Base-by-base conservation (phyloP, 2,888 invertebrate species). In the Pandemis corylana region DNA sequence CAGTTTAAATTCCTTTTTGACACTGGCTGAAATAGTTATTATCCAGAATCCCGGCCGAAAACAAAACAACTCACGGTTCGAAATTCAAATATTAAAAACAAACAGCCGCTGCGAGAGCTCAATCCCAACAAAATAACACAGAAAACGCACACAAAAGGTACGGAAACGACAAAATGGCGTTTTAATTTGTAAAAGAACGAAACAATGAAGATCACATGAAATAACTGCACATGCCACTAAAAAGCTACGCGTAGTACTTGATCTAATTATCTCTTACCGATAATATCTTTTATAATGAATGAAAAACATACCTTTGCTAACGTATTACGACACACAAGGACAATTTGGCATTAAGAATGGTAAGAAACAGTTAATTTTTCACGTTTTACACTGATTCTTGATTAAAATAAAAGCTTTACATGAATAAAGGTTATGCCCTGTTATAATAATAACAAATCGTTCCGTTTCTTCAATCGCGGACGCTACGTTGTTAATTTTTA, bases 151-250 rank as follows among this genome's bases (percentile, higher is more conserved):
- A 28, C 28, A 53, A 69, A 71, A 61, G 51, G 36, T 49, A 53
- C 71, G 64, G 80, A 81, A 84, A 76, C 69, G 70, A 77, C 90
- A 92, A 92, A 92, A 92, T 92, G 92, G 92, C 92, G 91, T 85
- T 75, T 85, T 85, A 85, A 86, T 86, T 85, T 82, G 83, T 85
- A 87, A 89, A 85, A 84, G 82, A 84, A 83, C 83, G 85, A 88
- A 90, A 91, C 91, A 92, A 92, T 91, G 89, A 85, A 80, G 85
- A 86, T 90, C 92, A 87, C 89, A 86, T 82, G 86, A 88, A 90
- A 91, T 92, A 92, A 91, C 91, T 90, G 91, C 92, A 93, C 92
- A 92, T 89, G 90, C 89, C 80, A 86, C 83, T 87, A 86, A 86
- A 86, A 87, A 87, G 80, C 83, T 83, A 82, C 84, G 85, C 87